phyloP scores from a whole-genome alignment of 1,140 invertebrate species.

The Microplitis demolitor region DNA sequence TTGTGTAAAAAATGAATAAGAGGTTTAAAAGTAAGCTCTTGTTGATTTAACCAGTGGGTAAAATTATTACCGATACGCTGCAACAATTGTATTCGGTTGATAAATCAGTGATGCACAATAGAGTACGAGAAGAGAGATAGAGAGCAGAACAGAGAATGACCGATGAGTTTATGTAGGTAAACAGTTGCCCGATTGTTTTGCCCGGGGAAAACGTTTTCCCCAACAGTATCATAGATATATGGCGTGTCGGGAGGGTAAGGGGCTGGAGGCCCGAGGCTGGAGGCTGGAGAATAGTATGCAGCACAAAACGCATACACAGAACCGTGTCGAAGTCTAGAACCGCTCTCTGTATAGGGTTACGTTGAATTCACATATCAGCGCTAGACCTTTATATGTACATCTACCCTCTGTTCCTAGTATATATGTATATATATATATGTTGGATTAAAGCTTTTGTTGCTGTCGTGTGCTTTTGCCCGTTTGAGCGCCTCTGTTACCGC shows the following conservation, averaged over 20 bases:
- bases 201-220: neutral
- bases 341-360: neutral
- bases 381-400: slow-evolving; percentile 12
- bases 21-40: no score
- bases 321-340: neutral
- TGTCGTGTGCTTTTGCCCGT: slow-evolving; percentile 34
- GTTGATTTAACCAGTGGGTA: no score
- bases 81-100: neutral
- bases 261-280: neutral
- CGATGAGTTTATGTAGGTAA: no score
- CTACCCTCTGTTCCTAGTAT: slow-evolving; percentile 13
- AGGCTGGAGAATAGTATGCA: neutral
- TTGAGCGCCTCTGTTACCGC: slow-evolving; percentile 41
- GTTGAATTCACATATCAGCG: slow-evolving; percentile 7
- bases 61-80: neutral
- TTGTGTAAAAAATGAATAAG: no score
- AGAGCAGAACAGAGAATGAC: no score
- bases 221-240: slow-evolving; percentile 5
- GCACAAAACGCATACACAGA: neutral
- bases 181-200: no score
- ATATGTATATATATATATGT: slow-evolving; percentile 3
- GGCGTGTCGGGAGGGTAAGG: neutral
- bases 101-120: neutral
- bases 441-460: slow-evolving; percentile 30
- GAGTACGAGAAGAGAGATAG: no score